A percentile compares a stretch with the other conserved stretches of the same genome.
These are phyloP conservation scores for Chironomus tentans DNA, from an alignment of 2,888 invertebrate genomes.

Conservation along the genomic window DNA sequence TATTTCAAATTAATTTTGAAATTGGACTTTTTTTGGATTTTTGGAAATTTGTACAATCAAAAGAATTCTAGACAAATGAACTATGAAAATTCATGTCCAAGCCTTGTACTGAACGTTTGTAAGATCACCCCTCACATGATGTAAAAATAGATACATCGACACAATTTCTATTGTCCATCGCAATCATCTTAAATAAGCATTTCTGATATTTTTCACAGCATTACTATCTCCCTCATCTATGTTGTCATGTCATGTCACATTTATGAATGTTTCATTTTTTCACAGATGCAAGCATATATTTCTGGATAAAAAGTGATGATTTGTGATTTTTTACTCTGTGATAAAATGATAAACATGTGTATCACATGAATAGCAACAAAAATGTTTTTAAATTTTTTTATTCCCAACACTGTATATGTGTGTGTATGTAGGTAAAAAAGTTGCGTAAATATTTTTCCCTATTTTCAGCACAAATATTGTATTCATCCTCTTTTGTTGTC, in stretches of 20 bases:
- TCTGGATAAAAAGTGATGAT: conserved; percentile 22
- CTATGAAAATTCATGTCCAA: too few species aligned
- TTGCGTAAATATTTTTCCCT: neutral
- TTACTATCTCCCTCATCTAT: neutral
- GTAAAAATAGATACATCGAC: too few species aligned
- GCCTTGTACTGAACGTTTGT: too few species aligned
- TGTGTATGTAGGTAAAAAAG: neutral
- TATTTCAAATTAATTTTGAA: too few species aligned
- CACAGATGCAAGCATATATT: neutral
- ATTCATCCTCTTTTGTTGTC: neutral
- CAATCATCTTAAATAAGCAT: conserved; percentile 20
- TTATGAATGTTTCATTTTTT: neutral
- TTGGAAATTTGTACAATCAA: too few species aligned
- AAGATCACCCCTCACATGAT: too few species aligned
- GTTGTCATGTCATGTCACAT: neutral
- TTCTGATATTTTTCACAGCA: neutral
- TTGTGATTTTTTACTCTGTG: conserved; percentile 15
- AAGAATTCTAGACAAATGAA: too few species aligned
- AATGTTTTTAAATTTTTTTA: neutral
- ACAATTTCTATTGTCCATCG: neutral
- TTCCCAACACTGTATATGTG: neutral
- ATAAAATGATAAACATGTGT: neutral
- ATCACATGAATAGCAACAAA: too few species aligned
- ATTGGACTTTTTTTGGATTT: too few species aligned
- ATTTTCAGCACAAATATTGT: too few species aligned